phyloP scores from a whole-genome alignment of 2,797 vertebrate genomes.

The Halcyon chelicuti region DNA sequence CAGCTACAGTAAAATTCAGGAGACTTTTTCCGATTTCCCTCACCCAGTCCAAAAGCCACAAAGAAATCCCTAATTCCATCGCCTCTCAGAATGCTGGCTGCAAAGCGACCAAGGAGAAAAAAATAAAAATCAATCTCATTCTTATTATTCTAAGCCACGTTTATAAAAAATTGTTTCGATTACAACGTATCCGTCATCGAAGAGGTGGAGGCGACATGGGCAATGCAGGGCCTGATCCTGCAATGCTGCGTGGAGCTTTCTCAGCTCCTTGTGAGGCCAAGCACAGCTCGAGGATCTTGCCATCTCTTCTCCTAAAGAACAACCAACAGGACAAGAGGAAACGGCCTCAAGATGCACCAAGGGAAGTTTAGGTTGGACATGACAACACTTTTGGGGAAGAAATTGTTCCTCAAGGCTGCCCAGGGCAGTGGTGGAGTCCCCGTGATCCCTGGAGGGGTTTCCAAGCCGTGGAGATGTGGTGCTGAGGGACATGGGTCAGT shows the following conservation, averaged over 20 bases:
- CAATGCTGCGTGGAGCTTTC: background rate
- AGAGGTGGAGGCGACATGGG: rapidly evolving
- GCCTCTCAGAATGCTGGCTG: background rate
- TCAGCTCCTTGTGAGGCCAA: background rate
- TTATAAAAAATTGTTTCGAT: background rate
- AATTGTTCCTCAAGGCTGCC: too few relatives aligned
- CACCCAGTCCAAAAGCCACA: background rate
- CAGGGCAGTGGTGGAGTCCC: too few relatives aligned
- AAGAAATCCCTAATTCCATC: background rate
- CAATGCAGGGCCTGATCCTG: background rate
- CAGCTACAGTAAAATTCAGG: background rate
- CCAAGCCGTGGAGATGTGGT: background rate
- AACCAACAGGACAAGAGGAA: too few relatives aligned
- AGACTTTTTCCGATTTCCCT: background rate
- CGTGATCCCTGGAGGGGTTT: background rate
- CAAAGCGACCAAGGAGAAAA: background rate
- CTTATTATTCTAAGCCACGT: background rate
- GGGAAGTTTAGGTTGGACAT: too few relatives aligned
- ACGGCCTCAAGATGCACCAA: too few relatives aligned
- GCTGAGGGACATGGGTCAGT: background rate
- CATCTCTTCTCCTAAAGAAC: too few relatives aligned
- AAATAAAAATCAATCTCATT: background rate
- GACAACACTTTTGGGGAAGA: too few relatives aligned
- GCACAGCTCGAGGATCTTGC: background rate
- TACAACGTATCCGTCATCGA: background rate